Base-by-base conservation (phyloP, 2,797 vertebrate genomes). In the Acrossocheilus fasciatus region DNA sequence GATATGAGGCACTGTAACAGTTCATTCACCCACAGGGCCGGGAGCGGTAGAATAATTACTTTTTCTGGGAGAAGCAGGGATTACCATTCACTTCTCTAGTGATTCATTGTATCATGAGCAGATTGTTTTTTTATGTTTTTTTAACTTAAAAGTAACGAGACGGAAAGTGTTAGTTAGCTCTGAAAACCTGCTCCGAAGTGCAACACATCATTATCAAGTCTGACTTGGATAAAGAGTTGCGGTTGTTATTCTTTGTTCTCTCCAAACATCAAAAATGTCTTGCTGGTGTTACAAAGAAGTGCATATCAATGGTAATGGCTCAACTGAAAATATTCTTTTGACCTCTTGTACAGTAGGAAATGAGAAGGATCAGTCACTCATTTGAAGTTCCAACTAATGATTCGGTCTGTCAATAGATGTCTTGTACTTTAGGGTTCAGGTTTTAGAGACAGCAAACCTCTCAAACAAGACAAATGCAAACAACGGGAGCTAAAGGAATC, bases 401-500 rank as follows among this genome's bases (percentile, higher is more conserved):
- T 75, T 72, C 23, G 4, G 15, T 77, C 66, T 78, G 81, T 83
- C 74, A 47, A 59, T 72, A 84, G 23, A 64, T 34, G 8, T 73
- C 45, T 54, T 43, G 34, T 77, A 20, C n/a, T 54, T 41, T 66
- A 26, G 62, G 9, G 45, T 41, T 68, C 9, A 82, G 87, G 74
- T 84, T 89, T 64, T 70, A 88, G 84, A 91, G 89, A 73, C 81
- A 78, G 66, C 88, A 87, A 87, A 89, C 88, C 85, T 86, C 83
- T 83, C 66, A 39, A 89, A 89, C 85, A 89, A 90, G 88, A 89
- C 87, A 89, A 92, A 91, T 86, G 89, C 84, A 89, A 77, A 87
- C 84, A 89, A 88, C 88, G 85, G 39, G 88, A 91, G 89, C 90
- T 89, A 11, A 54, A 92, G 91, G 93, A 92, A 91, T 93, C 89